Evolutionary conservation across 1,140 invertebrate species (phyloP), one percentile per base, ranked within the genome.

Genomic region (Battus philenor): DNA sequence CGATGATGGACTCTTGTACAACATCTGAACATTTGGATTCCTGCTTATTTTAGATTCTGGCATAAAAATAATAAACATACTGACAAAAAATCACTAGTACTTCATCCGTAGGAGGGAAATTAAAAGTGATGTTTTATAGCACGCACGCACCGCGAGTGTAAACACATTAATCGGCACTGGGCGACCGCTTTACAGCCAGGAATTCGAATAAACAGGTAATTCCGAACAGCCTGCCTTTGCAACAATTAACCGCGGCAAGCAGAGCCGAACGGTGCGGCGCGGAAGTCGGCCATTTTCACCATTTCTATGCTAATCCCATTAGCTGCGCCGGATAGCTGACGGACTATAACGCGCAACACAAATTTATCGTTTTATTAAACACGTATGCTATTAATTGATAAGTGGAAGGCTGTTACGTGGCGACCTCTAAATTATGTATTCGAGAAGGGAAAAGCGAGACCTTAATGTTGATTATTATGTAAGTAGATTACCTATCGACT

Each of bases 71-170:
- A 3, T 6, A 2, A 3, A 20, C 2, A 20, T 20, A 3, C 2
- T 3, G 18, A 20, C 2, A 20, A 20, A 20, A 20, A 20, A 20
- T 20, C 6, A 20, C n/a, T n/a, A n/a, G n/a, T n/a, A n/a, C n/a
- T n/a, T n/a, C n/a, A n/a, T n/a, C n/a, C n/a, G n/a, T n/a, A n/a
- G n/a, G n/a, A 30, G 9, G 1, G 27, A 10, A 47, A 54, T 56
- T 54, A 53, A 60, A 39, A 60, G 47, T 55, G n/a, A n/a, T n/a
- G n/a, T 51, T 64, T 63, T 55, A 63, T 50, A 59, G 47, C 45
- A 56, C 33, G 32, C 22, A 20, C 29, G 22, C 22, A 45, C 46
- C 24, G 24, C 5, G 13, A 22, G 30, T 34, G 38, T 47, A 32
- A 41, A 44, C 24, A 34, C 11, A 26, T 44, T 54, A 64, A 64